phyloP scores from a whole-genome alignment of 2,888 invertebrate genomes.

The Drosophila macrospina region DNA sequence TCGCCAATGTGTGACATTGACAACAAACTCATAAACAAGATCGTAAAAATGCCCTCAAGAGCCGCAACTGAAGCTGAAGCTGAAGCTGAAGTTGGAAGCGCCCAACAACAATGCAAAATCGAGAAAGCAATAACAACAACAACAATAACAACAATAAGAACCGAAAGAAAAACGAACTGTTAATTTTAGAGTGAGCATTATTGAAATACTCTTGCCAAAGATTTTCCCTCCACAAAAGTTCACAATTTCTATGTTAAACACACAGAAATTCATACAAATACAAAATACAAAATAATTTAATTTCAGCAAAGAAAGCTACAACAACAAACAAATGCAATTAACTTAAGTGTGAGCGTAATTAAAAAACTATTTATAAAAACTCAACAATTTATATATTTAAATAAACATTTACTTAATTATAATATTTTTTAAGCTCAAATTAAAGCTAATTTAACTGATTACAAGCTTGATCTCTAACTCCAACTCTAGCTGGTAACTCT shows the following conservation, averaged over 20 bases:
- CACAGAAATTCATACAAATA: no score
- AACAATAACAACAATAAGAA: not conserved
- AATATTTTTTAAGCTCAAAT: not conserved
- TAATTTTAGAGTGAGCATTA: not conserved
- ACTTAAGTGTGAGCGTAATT: no score
- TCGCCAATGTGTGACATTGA: slow-evolving; percentile 47
- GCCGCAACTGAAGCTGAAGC: slow-evolving; percentile 1
- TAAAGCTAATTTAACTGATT: no score
- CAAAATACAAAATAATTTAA: no score
- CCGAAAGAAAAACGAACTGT: not conserved
- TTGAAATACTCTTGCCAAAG: not conserved
- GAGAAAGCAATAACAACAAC: not conserved
- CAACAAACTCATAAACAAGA: slow-evolving; percentile 59
- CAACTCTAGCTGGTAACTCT: no score
- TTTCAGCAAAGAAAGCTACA: no score
- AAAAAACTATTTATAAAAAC: no score
- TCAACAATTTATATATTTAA: not conserved
- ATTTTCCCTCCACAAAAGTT: not conserved
- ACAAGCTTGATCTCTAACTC: no score
- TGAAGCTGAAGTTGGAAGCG: not conserved
- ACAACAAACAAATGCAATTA: no score
- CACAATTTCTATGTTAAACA: no score
- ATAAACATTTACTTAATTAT: not conserved
- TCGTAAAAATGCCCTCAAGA: slow-evolving; percentile 46
- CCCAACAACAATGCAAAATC: slow-evolving; percentile 4